Percentiles rank a stretch among this genome's conserved stretches.
These are phyloP conservation scores for Zeus faber DNA, from an alignment of 2,113 vertebrate species.

Conservation along the genomic window DNA sequence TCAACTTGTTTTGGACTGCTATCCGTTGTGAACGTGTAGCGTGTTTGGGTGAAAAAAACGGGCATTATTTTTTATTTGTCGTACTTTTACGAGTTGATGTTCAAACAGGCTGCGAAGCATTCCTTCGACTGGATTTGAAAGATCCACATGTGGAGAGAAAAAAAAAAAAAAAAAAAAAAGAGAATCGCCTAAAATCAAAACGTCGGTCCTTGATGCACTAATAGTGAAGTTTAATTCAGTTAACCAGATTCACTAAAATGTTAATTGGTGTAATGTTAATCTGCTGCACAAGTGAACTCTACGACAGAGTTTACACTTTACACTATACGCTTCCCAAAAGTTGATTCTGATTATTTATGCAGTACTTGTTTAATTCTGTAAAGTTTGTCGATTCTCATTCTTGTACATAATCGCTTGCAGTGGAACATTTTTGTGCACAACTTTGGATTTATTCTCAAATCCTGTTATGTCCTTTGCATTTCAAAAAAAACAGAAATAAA, in stretches of 20 bases:
- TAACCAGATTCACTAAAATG: constrained; percentile 51
- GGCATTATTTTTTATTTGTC: constrained; percentile 32
- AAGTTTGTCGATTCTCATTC: constrained; percentile 62
- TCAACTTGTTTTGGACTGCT: constrained; percentile 54
- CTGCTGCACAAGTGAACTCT: constrained; percentile 41
- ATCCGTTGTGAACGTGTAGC: constrained; percentile 28
- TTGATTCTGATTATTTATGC: constrained; percentile 60
- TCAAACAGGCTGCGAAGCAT: constrained; percentile 24
- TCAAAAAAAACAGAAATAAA: constrained; percentile 79
- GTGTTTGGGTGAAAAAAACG: constrained; percentile 32
- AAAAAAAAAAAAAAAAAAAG: too few relatives aligned
- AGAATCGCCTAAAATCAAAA: too few relatives aligned
- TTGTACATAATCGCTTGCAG: constrained; percentile 79
- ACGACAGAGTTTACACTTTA: constrained; percentile 36
- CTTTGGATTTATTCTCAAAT: constrained; percentile 84
- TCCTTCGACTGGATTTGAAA: constrained; percentile 28
- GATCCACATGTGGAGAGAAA: constrained; percentile 36
- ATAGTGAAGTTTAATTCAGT: constrained; percentile 50
- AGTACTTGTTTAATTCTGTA: constrained; percentile 63
- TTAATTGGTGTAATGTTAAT: constrained; percentile 41
- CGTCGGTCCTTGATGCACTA: constrained; percentile 59
- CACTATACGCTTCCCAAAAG: constrained; percentile 37
- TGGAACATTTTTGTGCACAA: constrained; percentile 81
- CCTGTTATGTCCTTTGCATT: constrained; percentile 81
- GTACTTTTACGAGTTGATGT: constrained; percentile 47